These are phyloP conservation scores for Cephonodes hylas DNA, from an alignment of 2,888 invertebrate species.

Conservation along the genomic window DNA sequence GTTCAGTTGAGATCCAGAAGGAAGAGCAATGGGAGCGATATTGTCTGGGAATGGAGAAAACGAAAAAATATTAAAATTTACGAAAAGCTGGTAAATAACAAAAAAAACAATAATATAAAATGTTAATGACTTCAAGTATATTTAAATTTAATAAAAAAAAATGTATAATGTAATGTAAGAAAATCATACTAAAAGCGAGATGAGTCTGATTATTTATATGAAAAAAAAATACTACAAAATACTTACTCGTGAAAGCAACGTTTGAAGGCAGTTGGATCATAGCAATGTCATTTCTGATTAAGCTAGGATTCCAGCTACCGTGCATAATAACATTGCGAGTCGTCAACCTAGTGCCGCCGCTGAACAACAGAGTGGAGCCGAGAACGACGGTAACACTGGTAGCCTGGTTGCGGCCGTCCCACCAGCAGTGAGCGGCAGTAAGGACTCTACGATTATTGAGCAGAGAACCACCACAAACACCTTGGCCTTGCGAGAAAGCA, in stretches of 20 bases:
- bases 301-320: conserved; percentile 36
- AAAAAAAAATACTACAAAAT: no score
- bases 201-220: no score
- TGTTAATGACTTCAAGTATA: no score
- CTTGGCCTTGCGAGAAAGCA: conserved; percentile 19
- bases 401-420: conserved; percentile 43
- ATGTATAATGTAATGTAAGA: no score
- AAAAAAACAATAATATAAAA: no score
- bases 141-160: no score
- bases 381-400: conserved; percentile 43
- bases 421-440: conserved; percentile 50
- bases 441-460: conserved; percentile 30
- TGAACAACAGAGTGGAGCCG: conserved; percentile 44
- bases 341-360: conserved; percentile 41
- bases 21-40: conserved; percentile 41
- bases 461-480: conserved; percentile 47
- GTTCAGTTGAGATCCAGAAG: conserved; percentile 30
- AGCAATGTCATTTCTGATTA: conserved; percentile 44
- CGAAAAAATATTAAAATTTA: no score
- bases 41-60: conserved; percentile 40
- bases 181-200: no score
- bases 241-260: conserved; percentile 33
- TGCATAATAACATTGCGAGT: conserved; percentile 38
- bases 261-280: conserved; percentile 31
- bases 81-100: no score